Evolutionary conservation across 2,113 vertebrate species (phyloP).

Genomic region (Xiphorhynchus elegans): DNA sequence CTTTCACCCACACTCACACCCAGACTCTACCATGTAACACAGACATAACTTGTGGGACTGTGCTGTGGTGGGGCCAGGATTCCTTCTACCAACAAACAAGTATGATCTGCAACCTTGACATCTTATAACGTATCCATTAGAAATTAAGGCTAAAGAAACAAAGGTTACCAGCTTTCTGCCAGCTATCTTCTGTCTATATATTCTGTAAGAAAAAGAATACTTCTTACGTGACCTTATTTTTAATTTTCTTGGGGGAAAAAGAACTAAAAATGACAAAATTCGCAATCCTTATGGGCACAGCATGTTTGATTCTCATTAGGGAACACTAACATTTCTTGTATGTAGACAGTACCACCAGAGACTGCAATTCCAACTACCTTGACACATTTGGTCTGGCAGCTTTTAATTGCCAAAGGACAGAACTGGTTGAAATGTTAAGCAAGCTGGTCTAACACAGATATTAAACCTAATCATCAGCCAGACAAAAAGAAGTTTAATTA

Average conservation of each 20-base stretch:
- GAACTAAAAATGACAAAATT: not conserved
- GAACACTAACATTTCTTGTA: not conserved
- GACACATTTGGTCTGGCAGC: not conserved
- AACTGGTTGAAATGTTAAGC: slow-evolving; percentile 1
- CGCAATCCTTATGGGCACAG: not conserved
- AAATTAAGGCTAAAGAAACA: not conserved
- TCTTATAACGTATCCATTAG: not conserved
- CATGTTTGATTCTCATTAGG: not conserved
- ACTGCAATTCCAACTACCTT: not conserved
- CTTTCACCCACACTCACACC: not conserved
- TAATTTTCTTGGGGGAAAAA: not conserved
- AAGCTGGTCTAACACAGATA: not conserved
- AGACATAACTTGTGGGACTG: not conserved
- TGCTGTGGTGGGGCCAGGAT: not conserved
- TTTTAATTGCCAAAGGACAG: slow-evolving; percentile 22
- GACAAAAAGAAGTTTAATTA: slow-evolving; percentile 51
- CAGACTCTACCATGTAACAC: not conserved
- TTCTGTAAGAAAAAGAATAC: not conserved
- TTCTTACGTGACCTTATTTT: not conserved
- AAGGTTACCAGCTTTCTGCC: not conserved
- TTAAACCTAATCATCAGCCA: slow-evolving; percentile 19
- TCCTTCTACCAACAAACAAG: not conserved
- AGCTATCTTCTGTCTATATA: not conserved
- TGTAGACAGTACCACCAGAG: not conserved
- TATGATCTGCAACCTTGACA: not conserved